phyloP scores from a whole-genome alignment of 2,113 vertebrate species.

The Dromaius novaehollandiae region DNA sequence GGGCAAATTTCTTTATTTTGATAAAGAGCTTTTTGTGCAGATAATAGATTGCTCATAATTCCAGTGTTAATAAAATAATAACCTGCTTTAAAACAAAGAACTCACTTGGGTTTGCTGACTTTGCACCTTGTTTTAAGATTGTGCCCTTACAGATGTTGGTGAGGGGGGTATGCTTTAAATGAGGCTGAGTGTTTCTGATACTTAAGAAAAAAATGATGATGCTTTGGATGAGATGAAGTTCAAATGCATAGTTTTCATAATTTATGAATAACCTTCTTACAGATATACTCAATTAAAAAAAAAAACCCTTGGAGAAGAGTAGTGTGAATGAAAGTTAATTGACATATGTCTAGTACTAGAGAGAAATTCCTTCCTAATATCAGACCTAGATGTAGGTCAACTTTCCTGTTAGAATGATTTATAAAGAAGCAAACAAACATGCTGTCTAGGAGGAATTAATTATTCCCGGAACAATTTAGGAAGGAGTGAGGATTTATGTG shows the following conservation, averaged over 20 bases:
- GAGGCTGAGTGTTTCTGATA: not conserved
- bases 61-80: not conserved
- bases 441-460: not conserved
- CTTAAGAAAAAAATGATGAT: not conserved
- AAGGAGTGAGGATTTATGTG: not conserved
- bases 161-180: not conserved
- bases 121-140: not conserved
- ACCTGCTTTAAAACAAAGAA: not conserved
- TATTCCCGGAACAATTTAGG: not conserved
- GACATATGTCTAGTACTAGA: rapidly evolving
- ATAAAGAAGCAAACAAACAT: not conserved
- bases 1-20: not conserved
- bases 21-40: not conserved
- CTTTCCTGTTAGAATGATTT: not conserved
- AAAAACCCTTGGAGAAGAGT: not conserved
- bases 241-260: rapidly evolving
- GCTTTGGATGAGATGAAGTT: not conserved
- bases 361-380: not conserved
- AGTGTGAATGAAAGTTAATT: not conserved
- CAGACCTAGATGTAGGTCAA: not conserved
- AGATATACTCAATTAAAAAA: not conserved
- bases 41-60: not conserved
- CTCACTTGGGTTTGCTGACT: not conserved
- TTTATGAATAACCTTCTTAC: not conserved
- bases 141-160: rapidly evolving